Evolutionary conservation across 1,140 invertebrate genomes (phyloP), one percentile per base, ranked within the genome.

Genomic region (Pissodes strobi): DNA sequence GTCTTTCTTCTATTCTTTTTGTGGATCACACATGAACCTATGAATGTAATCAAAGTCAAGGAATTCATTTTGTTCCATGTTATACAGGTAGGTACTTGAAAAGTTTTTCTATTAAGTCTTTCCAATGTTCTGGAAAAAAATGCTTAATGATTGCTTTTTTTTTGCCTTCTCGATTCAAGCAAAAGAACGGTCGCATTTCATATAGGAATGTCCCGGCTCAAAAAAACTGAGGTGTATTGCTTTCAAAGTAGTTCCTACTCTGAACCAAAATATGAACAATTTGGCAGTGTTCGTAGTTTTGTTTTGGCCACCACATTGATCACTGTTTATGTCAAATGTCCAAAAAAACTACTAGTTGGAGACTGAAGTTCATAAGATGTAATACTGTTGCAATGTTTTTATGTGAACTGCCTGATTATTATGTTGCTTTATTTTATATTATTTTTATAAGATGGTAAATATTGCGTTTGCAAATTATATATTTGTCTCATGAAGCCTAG

Each of bases 1-100:
- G 45, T 48, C 18, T n/a, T 8, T 48, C 21, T 48, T 48, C 21
- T 3, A 18, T 48, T 48, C 21, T 48, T 48, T 48, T 48, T 48
- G 1, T n/a, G n/a, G 21, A 18, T 48, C 45, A 48, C 45, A 48
- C 45, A 48, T 48, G 45, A 48, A 5, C 21, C 18, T 19, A 48
- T 1, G 45, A 48, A 48, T n/a, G 45, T 18, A 48, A 21, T 48
- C 45, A 48, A 48, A 48, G 2, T n/a, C 30, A 34, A 34, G n/a
- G n/a, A 34, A 34, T 8, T 8, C n/a, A 34, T 34, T 34, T 34
- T 34, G 30, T 34, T 48, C 41, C 41, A 43, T 43, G 41, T 43
- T 43, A 17, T 43, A 43, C 13, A 43, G 10, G 6, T 43, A n/a
- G n/a, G n/a, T n/a, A n/a, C 13, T 43, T 43, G 41, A 13, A 43